Evolutionary conservation across 2,888 invertebrate species (phyloP), one percentile per base, ranked within the genome.

Genomic region (Myopa tessellatipennis): DNA sequence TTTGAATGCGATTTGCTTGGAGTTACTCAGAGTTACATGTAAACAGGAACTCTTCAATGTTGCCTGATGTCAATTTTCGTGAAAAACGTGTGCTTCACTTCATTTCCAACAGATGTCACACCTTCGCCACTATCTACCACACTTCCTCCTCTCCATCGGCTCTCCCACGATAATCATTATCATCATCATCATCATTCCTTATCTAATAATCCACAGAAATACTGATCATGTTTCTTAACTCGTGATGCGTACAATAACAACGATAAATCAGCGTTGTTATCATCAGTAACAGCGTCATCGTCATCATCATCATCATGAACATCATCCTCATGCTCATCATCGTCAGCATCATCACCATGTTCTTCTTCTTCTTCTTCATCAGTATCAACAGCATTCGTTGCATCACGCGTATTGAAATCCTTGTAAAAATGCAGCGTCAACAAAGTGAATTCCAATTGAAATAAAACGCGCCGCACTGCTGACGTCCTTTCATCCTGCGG

Each of bases 211-310:
- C 16, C 12, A 55, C 55, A 55, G 12, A n/a, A 55, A 4, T 55
- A 4, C 65, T 65, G 38, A 14, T 36, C 36, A 34, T 38, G 36
- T 65, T 65, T 36, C 65, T 14, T 67, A 12, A 40, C 6, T 52
- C 63, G 34, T 74, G 52, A 65, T 52, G 63, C 74, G 65, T 65
- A 26, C 14, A 50, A 67, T n/a, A 74, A 65, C 63, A 65, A 45
- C 74, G 74, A 74, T 63, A 74, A 63, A 72, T 60, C 16, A 72
- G 12, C 80, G 82, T 82, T 80, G 80, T 83, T 83, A 82, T 82
- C 84, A 83, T 82, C 82, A 83, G 81, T 79, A 80, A 79, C 81
- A 79, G 77, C 70, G 75, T 34, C 68, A 60, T 55, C 55, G n/a
- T 10, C 75, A 60, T 26, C 69, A 75, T 38, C 60, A 18, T 7